Conservation (phyloP, 2,797 vertebrate species). For the Coranthus polyacanthus region DNA sequence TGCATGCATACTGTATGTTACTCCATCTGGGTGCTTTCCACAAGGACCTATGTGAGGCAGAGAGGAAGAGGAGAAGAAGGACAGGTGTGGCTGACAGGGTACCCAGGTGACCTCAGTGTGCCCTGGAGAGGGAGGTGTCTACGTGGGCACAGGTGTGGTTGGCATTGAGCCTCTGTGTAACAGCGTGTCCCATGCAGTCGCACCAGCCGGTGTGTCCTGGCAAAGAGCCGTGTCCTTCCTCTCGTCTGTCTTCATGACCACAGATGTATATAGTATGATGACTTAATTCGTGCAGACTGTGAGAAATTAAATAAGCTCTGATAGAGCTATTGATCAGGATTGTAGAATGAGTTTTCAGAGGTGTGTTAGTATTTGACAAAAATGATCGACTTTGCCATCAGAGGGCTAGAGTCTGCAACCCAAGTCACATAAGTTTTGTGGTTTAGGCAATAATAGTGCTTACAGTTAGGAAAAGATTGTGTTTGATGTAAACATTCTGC, state of each 20-base stretch:
- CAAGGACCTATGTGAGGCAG: constrained; percentile 37
- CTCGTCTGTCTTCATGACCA: constrained; percentile 63
- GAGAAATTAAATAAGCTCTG: constrained; percentile 36
- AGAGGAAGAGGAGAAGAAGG: constrained; percentile 54
- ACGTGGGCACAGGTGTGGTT: constrained; percentile 77
- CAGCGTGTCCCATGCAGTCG: constrained; percentile 69
- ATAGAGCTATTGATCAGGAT: constrained; percentile 37
- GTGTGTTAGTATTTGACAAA: no score
- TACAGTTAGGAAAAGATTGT: no score
- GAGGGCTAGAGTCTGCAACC: no score
- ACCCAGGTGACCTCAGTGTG: constrained; percentile 70
- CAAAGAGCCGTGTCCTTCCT: constrained; percentile 75
- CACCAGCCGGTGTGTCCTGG: constrained; percentile 76
- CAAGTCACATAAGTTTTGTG: no score
- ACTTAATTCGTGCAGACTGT: constrained; percentile 57
- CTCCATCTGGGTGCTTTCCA: constrained; percentile 53
- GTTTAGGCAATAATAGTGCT: no score
- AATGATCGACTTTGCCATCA: no score
- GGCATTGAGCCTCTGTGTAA: constrained; percentile 67
- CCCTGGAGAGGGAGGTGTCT: constrained; percentile 66
- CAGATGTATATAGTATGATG: constrained; percentile 58
- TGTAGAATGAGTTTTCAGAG: neutral
- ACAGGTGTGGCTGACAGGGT: constrained; percentile 64
- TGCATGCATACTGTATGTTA: constrained; percentile 34
- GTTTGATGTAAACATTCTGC: no score